Percentiles rank a stretch among this genome's conserved stretches.
Conservation (phyloP, 2,888 invertebrate species). For the Tetragonula carbonaria region DNA sequence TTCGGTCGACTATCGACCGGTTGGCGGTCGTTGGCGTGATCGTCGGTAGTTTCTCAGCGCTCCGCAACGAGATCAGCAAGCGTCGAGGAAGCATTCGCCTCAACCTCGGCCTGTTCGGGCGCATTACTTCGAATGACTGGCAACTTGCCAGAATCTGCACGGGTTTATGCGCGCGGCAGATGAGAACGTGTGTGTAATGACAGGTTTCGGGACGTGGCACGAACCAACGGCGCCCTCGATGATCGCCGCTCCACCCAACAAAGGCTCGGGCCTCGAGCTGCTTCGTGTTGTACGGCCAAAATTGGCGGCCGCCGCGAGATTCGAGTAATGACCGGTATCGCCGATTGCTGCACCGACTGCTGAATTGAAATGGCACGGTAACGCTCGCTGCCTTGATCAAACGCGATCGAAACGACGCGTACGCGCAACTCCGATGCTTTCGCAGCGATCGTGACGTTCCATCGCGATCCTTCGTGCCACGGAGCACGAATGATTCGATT, state of each 20-base stretch:
- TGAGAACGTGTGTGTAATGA: constrained; percentile 73
- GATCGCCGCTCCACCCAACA: constrained; percentile 57
- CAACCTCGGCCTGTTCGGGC: constrained; percentile 66
- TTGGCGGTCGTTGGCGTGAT: not conserved
- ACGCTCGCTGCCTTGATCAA: constrained; percentile 27
- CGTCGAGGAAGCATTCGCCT: constrained; percentile 71
- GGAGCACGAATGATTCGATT: not conserved
- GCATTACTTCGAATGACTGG: constrained; percentile 78
- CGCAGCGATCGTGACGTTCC: not conserved
- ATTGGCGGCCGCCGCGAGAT: constrained; percentile 64
- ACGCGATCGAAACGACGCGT: constrained; percentile 12
- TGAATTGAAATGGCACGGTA: constrained; percentile 42
- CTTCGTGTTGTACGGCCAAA: constrained; percentile 53
- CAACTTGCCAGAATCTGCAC: constrained; percentile 66
- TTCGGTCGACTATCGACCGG: not conserved
- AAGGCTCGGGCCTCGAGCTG: constrained; percentile 2
- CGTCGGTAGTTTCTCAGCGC: not conserved
- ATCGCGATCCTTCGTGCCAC: not conserved
- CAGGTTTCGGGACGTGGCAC: constrained; percentile 73
- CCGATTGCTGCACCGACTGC: constrained; percentile 48
- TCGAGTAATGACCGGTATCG: constrained; percentile 69
- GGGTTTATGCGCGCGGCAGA: constrained; percentile 60
- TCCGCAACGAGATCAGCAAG: constrained; percentile 14
- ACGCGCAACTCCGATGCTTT: not conserved
- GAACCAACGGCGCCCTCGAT: constrained; percentile 65